Evolutionary conservation across 1,140 invertebrate species (phyloP).

Genomic region (Saccostrea glomerata): DNA sequence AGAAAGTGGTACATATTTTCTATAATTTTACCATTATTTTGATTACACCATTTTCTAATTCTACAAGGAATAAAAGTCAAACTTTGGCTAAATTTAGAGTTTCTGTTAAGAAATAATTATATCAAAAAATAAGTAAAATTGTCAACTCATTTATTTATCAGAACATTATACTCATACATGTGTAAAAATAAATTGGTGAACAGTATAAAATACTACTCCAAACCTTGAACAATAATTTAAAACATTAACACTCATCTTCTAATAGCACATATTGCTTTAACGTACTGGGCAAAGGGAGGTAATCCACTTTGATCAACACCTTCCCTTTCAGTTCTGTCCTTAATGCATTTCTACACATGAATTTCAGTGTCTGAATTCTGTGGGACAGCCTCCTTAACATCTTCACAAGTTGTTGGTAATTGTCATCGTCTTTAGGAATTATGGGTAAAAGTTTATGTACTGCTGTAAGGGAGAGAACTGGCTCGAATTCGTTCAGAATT

Average conservation of each 20-base stretch:
- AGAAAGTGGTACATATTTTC: too few relatives aligned
- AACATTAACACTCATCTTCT: constrained; percentile 14
- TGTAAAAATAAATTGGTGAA: too few relatives aligned
- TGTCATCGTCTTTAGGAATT: constrained; percentile 12
- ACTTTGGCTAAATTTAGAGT: too few relatives aligned
- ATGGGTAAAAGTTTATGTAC: constrained; percentile 23
- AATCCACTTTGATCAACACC: constrained; percentile 50
- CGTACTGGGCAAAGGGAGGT: constrained; percentile 47
- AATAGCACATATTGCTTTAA: constrained; percentile 50
- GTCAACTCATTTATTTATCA: too few relatives aligned
- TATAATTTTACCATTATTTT: too few relatives aligned
- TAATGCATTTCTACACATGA: constrained; percentile 44
- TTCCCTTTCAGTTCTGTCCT: constrained; percentile 52
- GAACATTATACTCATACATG: too few relatives aligned
- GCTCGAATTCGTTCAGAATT: constrained; percentile 37
- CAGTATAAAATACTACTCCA: neutral
- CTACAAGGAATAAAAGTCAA: too few relatives aligned
- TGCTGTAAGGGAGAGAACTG: constrained; percentile 35
- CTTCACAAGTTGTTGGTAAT: neutral
- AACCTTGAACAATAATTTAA: neutral
- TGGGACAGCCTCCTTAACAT: neutral
- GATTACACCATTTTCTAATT: too few relatives aligned
- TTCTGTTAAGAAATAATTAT: too few relatives aligned
- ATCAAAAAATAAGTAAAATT: too few relatives aligned
- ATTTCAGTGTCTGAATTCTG: constrained; percentile 53